phyloP scores from a whole-genome alignment of 2,888 invertebrate species.

The Drosophila anomelani region DNA sequence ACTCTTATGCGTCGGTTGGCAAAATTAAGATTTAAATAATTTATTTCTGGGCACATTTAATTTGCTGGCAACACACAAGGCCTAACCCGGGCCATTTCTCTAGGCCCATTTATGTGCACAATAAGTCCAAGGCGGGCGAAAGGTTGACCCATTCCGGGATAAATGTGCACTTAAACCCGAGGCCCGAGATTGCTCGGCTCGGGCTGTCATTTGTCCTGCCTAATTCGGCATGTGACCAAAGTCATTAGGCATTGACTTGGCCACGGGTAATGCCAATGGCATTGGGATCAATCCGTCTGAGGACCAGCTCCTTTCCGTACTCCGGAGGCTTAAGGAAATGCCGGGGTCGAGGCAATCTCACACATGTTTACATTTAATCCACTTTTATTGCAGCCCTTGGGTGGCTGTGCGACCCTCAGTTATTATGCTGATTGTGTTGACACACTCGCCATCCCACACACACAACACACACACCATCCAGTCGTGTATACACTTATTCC shows the following conservation, averaged over 20 bases:
- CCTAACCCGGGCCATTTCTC: conserved; percentile 25
- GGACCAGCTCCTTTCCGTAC: not conserved
- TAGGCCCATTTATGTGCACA: conserved; percentile 19
- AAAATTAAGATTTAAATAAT: conserved; percentile 49
- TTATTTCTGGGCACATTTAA: conserved; percentile 46
- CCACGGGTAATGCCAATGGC: conserved; percentile 39
- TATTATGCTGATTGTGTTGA: conserved; percentile 77
- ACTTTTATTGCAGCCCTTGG: conserved; percentile 66
- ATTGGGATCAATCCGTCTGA: conserved; percentile 57
- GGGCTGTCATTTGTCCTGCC: conserved; percentile 57
- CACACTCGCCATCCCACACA: conserved; percentile 41
- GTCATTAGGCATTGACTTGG: conserved; percentile 65
- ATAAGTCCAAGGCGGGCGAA: conserved; percentile 15
- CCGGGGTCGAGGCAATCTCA: conserved; percentile 42
- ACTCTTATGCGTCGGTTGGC: conserved; percentile 7
- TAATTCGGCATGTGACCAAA: conserved; percentile 70
- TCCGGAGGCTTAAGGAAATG: conserved; percentile 20
- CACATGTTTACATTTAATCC: conserved; percentile 75
- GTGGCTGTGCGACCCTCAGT: conserved; percentile 46
- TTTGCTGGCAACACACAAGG: conserved; percentile 26
- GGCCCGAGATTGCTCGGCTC: conserved; percentile 34
- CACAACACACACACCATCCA: not conserved
- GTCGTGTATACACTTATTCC: conserved; percentile 3
- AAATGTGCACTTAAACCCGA: conserved; percentile 29
- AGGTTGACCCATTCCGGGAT: conserved; percentile 25